A percentile compares a stretch with the other conserved stretches of the same genome.
Conservation (phyloP, 2,888 invertebrate genomes). For the Heliconius cydno region DNA sequence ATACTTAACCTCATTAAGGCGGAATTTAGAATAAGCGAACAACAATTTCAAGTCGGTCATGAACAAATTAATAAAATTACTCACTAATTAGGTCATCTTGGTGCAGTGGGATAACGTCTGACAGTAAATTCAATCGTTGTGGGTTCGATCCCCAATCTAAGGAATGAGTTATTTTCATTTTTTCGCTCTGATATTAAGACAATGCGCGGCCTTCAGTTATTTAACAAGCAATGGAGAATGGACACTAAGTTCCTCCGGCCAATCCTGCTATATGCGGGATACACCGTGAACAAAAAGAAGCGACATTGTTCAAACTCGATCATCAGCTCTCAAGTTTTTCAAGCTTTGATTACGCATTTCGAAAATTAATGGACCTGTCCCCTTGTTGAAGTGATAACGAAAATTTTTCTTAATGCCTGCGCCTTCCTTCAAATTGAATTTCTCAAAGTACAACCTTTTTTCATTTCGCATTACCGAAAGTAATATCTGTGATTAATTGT, state of each 20-base stretch:
- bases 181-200: background rate
- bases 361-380: constrained; percentile 65
- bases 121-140: background rate
- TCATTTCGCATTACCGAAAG: constrained; percentile 53
- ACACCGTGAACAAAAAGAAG: background rate
- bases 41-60: constrained; percentile 68
- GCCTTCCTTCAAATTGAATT: constrained; percentile 65
- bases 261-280: background rate
- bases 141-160: too few species aligned
- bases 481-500: constrained; percentile 53
- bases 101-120: background rate
- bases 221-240: background rate
- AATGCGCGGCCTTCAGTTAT: background rate
- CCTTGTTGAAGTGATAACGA: constrained; percentile 64
- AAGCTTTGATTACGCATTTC: constrained; percentile 67
- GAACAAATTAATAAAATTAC: constrained; percentile 7
- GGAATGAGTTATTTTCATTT: background rate
- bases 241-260: background rate
- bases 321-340: constrained; percentile 44
- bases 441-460: constrained; percentile 57
- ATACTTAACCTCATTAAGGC: constrained; percentile 47
- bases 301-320: background rate
- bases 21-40: constrained; percentile 54
- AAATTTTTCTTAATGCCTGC: constrained; percentile 65
- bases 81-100: background rate